Base-by-base conservation (phyloP, 2,113 vertebrate species). In the Phaethon lepturus region DNA sequence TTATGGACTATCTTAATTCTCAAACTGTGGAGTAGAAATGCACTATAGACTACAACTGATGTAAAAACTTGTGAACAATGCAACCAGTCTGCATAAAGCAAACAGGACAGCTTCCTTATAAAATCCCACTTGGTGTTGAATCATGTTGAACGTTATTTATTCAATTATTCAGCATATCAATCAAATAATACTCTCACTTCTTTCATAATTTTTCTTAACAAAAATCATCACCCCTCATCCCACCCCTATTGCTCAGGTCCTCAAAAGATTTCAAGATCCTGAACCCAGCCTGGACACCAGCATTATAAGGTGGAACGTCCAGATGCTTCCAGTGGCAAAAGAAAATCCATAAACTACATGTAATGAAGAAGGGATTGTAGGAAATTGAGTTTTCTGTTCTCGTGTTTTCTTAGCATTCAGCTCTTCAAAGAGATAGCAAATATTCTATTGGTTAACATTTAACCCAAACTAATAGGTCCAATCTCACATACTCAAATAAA, bases 401-500 rank as follows among this genome's bases (percentile, higher is more conserved):
- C 78, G 35, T 83, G 33, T n/a, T 93, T 95, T 93, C 80, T 25
- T 76, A 91, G 6, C 33, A 63, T 74, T 86, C 81, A 91, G 58
- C 28, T 44, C 50, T 63, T 88, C 52, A 79, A 82, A 96, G 58
- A 63, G 60, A 63, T 49, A 63, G 82, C 82, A 90, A 84, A 82
- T 86, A 82, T 75, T 85, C 67, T 85, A 88, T 90, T 90, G 62
- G 38, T 72, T 88, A 97, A 94, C 89, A 83, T 97, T 98, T 98
- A 97, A 98, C 98, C 97, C 86, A 89, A 94, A 95, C 93, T 89
- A 95, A 91, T 75, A 88, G 94, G 73, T 95, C 86, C 86, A 72
- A 80, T 90, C 86, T 97, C 92, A 62, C 71, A 52, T 79, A 86
- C 74, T 69, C 97, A 97, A 97, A 98, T 98, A 98, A 96, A 98